These are phyloP conservation scores for Nemoura dubitans DNA, from an alignment of 2,888 invertebrate species.

Conservation along the genomic window DNA sequence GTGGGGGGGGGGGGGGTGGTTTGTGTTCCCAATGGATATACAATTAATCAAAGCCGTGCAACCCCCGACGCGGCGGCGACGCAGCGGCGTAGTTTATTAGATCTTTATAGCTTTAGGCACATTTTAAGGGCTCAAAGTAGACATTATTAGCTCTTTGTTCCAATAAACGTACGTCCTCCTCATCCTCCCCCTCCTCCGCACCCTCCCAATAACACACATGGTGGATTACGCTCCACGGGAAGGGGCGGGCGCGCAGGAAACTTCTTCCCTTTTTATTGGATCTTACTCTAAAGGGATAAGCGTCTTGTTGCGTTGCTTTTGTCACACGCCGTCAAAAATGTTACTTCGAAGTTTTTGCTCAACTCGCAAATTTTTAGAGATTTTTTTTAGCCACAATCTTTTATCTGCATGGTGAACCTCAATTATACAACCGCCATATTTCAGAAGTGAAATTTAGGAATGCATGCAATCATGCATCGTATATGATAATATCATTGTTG, in stretches of 20 bases:
- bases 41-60: background rate
- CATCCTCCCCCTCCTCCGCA: background rate
- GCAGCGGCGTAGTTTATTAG: background rate
- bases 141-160: slow-evolving; percentile 21
- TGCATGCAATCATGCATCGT: too few relatives aligned
- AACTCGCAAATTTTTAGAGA: too few relatives aligned
- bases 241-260: background rate
- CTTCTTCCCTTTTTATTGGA: background rate
- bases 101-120: slow-evolving; percentile 2
- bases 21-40: slow-evolving; percentile 3
- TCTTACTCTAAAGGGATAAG: background rate
- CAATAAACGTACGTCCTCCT: slow-evolving; percentile 9
- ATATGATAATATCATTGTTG: too few relatives aligned
- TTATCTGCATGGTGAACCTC: too few relatives aligned
- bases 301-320: too few relatives aligned
- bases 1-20: background rate
- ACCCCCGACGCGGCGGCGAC: background rate
- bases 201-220: background rate
- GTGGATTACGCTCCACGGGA: background rate
- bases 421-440: too few relatives aligned
- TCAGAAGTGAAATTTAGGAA: too few relatives aligned
- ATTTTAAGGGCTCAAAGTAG: slow-evolving; percentile 24
- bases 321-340: too few relatives aligned
- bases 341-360: too few relatives aligned
- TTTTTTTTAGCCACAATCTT: too few relatives aligned